Evolutionary conservation across 2,888 invertebrate genomes (phyloP), one percentile per base, ranked within the genome.

Genomic region (Calliphora vomitoria): DNA sequence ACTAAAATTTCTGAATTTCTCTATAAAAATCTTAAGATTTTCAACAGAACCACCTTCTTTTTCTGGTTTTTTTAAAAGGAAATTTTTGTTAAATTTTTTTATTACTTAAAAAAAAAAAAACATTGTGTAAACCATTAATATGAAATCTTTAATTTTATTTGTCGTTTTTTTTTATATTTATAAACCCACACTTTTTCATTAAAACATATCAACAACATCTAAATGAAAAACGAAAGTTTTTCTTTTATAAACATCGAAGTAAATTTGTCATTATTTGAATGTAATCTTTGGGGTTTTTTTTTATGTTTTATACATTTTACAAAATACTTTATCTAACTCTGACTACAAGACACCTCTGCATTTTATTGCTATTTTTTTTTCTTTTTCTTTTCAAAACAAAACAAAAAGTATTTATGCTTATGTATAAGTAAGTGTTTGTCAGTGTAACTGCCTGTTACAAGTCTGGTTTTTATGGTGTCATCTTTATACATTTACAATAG

Each of bases 391-490:
- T 62, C 4, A 18, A 1, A n/a, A 47, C 13, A 71, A 15, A n/a
- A n/a, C n/a, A n/a, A 38, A 41, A 20, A 44, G 6, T 18, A 4
- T 47, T 20, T 8, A 13, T 41, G 5, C 31, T 15, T n/a, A 20
- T 72, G 62, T 38, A 35, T 53, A 25, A 64, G 55, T 68, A 6
- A 6, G 35, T 25, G 25, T 58, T 38, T 64, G 55, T 62, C 55
- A 55, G 0, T 64, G 38, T 47, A 13, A 47, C 50, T 79, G 71
- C 74, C 44, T 47, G 60, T 31, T 53, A 62, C 53, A 81, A 81
- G 87, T 81, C 87, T 82, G 79, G 85, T 82, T 87, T 87, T 85
- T 87, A 87, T 87, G 87, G 87, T 87, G 87, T 87, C 87, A 87
- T 87, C 87, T 87, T 85, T 82, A 41, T 76, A 41, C 60, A 84